Base-by-base conservation (phyloP, 2,113 vertebrate genomes). In the Falcunculus frontatus region DNA sequence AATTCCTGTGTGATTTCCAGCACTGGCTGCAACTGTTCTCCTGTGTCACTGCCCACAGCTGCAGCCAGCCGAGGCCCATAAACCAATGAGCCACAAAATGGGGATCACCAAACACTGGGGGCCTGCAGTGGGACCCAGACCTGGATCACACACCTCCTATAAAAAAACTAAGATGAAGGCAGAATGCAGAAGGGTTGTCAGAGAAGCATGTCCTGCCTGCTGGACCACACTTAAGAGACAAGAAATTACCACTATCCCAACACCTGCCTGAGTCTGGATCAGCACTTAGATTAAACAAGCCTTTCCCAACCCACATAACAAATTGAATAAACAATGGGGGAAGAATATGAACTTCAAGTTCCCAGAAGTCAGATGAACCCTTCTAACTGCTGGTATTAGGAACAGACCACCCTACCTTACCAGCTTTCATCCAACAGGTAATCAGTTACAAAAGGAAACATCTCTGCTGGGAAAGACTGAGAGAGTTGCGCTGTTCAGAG, bases 311-410 rank as follows among this genome's bases (percentile, higher is more conserved):
- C 6, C 18, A 27, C 11, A 18, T 14, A 77, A n/a, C 10, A 46
- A 84, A 50, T 1, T n/a, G 13, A 55, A 59, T 42, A 47, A 49
- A 64, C 3, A 26, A 12, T 1, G 1, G 11, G 7, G 7, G 4
- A 56, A 25, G 20, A 73, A 64, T 13, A 25, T 10, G 21, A 74
- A 68, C 49, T 56, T 69, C 55, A 69, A 9, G 46, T 74, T 95
- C 60, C 16, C 41, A 47, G 21, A 64, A 52, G 9, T 10, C 7
- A 1, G 18, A 55, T 0, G 2, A 91, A 7, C 20, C 49, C 41
- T 56, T 64, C 16, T 77, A 52, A 42, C 44, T 69, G 44, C 41
- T 91, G 53, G 2, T 63, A 15, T 53, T 63, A 59, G 76, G 64
- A 39, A 37, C 2, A 14, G 13, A 39, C 4, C 21, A 33, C 7